A percentile compares a stretch with the other conserved stretches of the same genome.
Evolutionary conservation across 2,113 vertebrate species (phyloP).

Genomic region (Myocastor coypus): DNA sequence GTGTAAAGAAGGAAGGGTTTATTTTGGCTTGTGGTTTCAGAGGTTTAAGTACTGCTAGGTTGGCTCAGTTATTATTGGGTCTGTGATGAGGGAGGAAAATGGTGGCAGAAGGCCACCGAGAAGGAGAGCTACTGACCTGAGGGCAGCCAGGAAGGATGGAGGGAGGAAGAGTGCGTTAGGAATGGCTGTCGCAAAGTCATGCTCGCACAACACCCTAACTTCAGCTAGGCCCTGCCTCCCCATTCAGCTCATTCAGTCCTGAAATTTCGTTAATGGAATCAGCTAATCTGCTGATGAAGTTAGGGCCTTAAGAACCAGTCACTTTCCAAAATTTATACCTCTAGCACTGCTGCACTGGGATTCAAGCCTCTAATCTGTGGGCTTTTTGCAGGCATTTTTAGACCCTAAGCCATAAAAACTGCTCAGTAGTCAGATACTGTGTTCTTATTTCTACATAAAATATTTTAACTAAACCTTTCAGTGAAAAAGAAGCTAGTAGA

Average conservation of each 20-base stretch:
- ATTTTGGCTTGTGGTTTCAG: not conserved
- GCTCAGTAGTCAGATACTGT: not conserved
- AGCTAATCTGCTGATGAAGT: not conserved
- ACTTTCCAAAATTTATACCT: not conserved
- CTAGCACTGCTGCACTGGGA: not conserved
- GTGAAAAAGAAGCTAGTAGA: not conserved
- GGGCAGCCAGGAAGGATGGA: not conserved
- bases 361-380: not conserved
- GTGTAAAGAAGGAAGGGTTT: not conserved
- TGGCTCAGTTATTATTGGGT: not conserved
- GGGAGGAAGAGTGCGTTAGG: not conserved
- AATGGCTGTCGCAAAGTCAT: not conserved
- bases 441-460: constrained; percentile 26
- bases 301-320: too few species aligned
- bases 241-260: not conserved
- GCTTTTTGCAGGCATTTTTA: not conserved
- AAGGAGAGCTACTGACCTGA: not conserved
- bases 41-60: not conserved
- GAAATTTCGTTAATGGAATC: not conserved
- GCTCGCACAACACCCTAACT: not conserved
- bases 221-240: not conserved
- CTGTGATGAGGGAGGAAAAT: not conserved
- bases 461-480: constrained; percentile 14
- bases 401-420: not conserved
- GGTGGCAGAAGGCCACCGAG: not conserved